These are phyloP conservation scores for Ladona fulva DNA, from an alignment of 1,140 invertebrate genomes.

Conservation along the genomic window DNA sequence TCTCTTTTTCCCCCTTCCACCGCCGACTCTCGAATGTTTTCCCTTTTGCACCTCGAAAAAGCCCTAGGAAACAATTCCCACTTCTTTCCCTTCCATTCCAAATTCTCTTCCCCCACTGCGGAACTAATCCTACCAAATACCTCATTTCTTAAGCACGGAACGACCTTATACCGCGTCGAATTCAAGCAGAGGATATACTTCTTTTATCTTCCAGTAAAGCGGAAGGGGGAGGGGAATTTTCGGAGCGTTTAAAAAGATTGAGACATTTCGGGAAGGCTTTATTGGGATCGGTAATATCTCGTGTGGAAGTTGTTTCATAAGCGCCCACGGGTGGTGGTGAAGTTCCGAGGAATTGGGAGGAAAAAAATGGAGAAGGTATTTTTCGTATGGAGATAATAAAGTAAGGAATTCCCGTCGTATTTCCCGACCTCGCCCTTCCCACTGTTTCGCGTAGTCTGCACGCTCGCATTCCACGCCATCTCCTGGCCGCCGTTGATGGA, in stretches of 20 bases:
- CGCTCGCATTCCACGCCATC: too few relatives aligned
- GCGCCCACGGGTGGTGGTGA: neutral
- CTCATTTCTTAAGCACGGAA: neutral
- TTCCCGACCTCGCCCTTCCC: neutral
- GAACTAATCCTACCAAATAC: neutral
- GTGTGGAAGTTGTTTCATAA: neutral
- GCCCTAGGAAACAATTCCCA: neutral
- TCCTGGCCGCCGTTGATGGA: too few relatives aligned
- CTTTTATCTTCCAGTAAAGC: neutral
- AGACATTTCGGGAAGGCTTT: neutral
- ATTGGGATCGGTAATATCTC: neutral
- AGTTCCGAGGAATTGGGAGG: neutral
- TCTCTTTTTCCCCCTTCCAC: slow-evolving; percentile 1
- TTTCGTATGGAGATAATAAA: neutral
- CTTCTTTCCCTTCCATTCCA: neutral
- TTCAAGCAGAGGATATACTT: neutral
- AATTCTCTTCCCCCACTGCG: neutral
- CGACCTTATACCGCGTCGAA: neutral
- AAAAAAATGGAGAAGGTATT: neutral
- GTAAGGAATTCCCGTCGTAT: neutral
- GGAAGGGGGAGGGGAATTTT: neutral
- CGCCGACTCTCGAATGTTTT: neutral
- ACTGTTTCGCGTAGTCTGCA: too few relatives aligned
- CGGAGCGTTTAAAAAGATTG: neutral
- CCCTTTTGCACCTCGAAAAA: neutral